These are phyloP conservation scores for Holocentrus rufus DNA, from an alignment of 2,797 vertebrate species.

Conservation along the genomic window DNA sequence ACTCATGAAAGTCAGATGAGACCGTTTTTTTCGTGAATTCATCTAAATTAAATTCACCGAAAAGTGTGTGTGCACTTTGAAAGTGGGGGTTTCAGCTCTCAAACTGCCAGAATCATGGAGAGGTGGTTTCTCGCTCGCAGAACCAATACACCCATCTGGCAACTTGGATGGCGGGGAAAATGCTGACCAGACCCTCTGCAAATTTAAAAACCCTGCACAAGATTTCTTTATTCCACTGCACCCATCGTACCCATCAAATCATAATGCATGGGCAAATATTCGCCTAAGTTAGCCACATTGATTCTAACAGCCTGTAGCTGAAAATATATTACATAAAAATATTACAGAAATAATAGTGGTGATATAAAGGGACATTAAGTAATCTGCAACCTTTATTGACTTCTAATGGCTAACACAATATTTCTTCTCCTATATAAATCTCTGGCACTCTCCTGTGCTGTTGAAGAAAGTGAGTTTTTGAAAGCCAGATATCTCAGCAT, in stretches of 20 bases:
- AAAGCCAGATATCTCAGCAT: constrained; percentile 24
- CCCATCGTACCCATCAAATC: too few species aligned
- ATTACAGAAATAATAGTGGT: background rate
- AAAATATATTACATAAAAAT: too few species aligned
- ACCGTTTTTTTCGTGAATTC: constrained; percentile 11
- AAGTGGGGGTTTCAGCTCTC: constrained; percentile 11
- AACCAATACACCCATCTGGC: too few species aligned
- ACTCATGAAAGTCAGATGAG: constrained; percentile 37
- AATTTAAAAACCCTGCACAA: too few species aligned
- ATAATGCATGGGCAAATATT: too few species aligned
- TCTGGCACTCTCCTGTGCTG: background rate
- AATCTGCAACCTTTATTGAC: constrained; percentile 7
- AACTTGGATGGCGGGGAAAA: too few species aligned
- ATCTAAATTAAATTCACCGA: constrained; percentile 28
- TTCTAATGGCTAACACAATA: background rate
- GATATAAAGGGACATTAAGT: background rate
- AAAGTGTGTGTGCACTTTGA: background rate
- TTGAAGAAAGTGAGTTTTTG: constrained; percentile 30
- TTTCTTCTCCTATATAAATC: constrained; percentile 20
- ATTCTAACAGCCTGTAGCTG: too few species aligned
- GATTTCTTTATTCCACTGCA: too few species aligned
- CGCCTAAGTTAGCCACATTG: background rate
- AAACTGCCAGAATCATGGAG: constrained; percentile 4
- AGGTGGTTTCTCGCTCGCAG: background rate
- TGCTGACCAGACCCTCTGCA: too few species aligned